phyloP scores from a whole-genome alignment of 2,888 invertebrate species.

The Drosophila prolongata region DNA sequence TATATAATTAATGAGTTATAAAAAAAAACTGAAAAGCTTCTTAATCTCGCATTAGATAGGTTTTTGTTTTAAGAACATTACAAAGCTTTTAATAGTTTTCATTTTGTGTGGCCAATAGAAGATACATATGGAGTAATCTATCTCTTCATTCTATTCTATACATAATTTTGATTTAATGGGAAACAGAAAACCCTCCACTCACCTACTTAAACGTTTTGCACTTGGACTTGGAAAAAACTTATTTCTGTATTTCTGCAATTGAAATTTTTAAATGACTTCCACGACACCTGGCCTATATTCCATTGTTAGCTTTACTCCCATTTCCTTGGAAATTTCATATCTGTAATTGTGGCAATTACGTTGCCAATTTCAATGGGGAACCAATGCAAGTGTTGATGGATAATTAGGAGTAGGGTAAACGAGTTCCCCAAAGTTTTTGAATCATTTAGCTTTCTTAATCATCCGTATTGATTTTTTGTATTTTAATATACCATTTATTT shows the following conservation, averaged over 20 bases:
- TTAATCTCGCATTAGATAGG: too few species aligned
- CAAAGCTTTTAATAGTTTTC: too few species aligned
- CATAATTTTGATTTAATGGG: background rate
- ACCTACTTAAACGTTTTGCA: conserved; percentile 11
- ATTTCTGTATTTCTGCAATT: conserved; percentile 7
- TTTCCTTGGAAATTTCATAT: conserved; percentile 10
- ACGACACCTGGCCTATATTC: conserved; percentile 48
- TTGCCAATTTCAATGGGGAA: conserved; percentile 7
- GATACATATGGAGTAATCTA: too few species aligned
- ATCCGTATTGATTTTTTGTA: too few species aligned
- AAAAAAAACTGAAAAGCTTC: background rate
- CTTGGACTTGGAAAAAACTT: conserved; percentile 5
- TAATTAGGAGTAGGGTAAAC: conserved; percentile 30
- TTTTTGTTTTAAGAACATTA: too few species aligned
- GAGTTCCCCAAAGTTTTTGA: background rate
- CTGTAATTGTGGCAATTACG: conserved; percentile 41
- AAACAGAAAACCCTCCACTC: background rate
- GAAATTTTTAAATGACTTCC: conserved; percentile 13
- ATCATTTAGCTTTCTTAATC: too few species aligned
- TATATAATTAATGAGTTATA: background rate
- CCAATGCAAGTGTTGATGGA: conserved; percentile 19
- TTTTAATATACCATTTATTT: background rate
- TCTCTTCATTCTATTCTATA: too few species aligned
- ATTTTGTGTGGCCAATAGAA: too few species aligned
- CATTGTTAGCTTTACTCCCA: conserved; percentile 30